Evolutionary conservation across 2,113 vertebrate genomes (phyloP), one percentile per base, ranked within the genome.

Genomic region (Enhydra lutris): DNA sequence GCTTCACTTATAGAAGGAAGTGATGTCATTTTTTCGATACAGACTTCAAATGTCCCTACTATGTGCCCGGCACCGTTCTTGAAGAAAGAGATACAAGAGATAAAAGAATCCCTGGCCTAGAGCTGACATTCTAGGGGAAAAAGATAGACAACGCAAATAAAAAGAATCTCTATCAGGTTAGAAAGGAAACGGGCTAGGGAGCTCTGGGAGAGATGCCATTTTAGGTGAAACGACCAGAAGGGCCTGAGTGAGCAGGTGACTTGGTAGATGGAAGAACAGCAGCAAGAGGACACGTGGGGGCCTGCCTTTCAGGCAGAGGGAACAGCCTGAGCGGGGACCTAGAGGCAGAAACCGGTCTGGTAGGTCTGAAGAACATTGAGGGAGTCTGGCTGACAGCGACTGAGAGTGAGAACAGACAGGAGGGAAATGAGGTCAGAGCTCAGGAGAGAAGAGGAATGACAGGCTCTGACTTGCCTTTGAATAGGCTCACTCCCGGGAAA

Each of bases 351-450:
- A 21, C 50, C 36, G 42, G 31, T 11, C 63, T 47, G 17, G 26
- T 3, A 1, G 14, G 2, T 31, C 7, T 59, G 47, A 79, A 69
- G 65, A 79, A 45, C 50, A 67, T 59, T 8, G 36, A 52, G 18
- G 73, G 45, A 52, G 14, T 83, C 59, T 69, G 45, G 52, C 67
- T 45, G 52, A 39, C 93, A 39, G 14, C 7, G 1, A 39, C n/a
- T 10, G 26, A 90, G 63, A 31, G 61, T 29, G 82, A 50, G 17
- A 20, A 42, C 36, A 34, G 18, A 86, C 36, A 29, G 36, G 59
- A 88, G 17, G 57, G 34, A 91, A 80, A 79, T 69, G 94, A 96
- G 92, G 69, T 71, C 92, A 93, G 76, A 91, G 47, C 36, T 29
- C 6, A 1, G 6, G 42, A 91, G 42, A 71, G 45, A 47, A 86